Percentiles rank a stretch among this genome's conserved stretches.
Conservation (phyloP, 2,113 vertebrate species). For the Sceloporus tristichus region DNA sequence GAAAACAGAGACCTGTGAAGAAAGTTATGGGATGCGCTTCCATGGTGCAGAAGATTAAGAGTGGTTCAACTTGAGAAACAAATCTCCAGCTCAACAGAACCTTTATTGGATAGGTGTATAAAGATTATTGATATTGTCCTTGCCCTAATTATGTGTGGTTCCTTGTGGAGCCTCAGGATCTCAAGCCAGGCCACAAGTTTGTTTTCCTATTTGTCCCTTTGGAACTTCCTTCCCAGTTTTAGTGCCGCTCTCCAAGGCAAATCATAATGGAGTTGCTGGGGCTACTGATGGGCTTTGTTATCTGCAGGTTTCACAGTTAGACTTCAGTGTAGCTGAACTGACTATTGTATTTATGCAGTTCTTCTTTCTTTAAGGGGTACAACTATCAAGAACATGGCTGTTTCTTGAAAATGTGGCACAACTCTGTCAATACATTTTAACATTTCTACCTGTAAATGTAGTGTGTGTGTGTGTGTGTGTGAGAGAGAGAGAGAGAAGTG, state of each 20-base stretch:
- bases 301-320: background rate
- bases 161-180: background rate
- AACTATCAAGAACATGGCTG: background rate
- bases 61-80: constrained; percentile 42
- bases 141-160: constrained; percentile 14
- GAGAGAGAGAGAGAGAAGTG: background rate
- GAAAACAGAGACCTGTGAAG: constrained; percentile 49
- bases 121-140: constrained; percentile 17
- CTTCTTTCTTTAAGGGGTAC: background rate
- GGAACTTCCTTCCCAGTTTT: background rate
- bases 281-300: too few species aligned
- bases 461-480: background rate
- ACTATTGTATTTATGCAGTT: background rate
- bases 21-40: constrained; percentile 27
- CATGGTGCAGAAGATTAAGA: constrained; percentile 36
- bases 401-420: background rate
- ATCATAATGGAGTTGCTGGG: background rate
- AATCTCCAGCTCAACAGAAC: constrained; percentile 33
- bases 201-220: background rate
- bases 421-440: background rate
- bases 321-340: background rate
- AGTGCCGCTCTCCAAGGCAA: background rate
- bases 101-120: constrained; percentile 31
- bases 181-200: background rate
- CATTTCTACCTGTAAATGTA: background rate